Conservation (phyloP, 2,797 vertebrate species). For the Acanthis flammea region DNA sequence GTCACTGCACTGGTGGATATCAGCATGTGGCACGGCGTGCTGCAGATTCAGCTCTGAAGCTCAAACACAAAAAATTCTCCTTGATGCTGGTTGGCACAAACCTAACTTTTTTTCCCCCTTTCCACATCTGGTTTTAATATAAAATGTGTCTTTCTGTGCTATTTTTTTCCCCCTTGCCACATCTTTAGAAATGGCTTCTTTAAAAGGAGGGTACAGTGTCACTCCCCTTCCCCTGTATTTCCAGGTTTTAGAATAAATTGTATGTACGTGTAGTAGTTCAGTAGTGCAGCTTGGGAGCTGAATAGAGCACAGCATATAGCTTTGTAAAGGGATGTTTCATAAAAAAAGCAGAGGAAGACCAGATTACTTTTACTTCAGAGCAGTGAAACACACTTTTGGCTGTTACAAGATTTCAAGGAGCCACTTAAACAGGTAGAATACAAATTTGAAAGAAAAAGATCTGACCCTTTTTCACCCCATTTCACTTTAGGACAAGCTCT, state of each 20-base stretch:
- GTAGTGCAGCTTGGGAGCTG: not conserved
- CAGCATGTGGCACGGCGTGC: not conserved
- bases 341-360: not conserved
- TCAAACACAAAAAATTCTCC: constrained; percentile 3
- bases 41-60: not conserved
- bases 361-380: not conserved
- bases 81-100: constrained; percentile 35
- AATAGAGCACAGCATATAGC: not conserved
- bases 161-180: not conserved
- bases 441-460: not conserved
- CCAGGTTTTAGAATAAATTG: not conserved
- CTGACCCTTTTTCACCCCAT: not conserved
- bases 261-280: not conserved
- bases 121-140: constrained; percentile 56
- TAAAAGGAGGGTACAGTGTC: not conserved
- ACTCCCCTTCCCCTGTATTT: not conserved
- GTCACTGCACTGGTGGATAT: not conserved
- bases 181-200: constrained; percentile 13
- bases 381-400: not conserved
- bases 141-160: not conserved
- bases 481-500: not conserved
- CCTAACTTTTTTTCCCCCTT: not conserved
- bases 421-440: constrained; percentile 14
- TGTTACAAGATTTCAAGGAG: not conserved
- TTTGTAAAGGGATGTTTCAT: not conserved